Percentiles rank a stretch among this genome's conserved stretches.
phyloP scores from a whole-genome alignment of 2,113 vertebrate genomes.

The Hoplias malabaricus region DNA sequence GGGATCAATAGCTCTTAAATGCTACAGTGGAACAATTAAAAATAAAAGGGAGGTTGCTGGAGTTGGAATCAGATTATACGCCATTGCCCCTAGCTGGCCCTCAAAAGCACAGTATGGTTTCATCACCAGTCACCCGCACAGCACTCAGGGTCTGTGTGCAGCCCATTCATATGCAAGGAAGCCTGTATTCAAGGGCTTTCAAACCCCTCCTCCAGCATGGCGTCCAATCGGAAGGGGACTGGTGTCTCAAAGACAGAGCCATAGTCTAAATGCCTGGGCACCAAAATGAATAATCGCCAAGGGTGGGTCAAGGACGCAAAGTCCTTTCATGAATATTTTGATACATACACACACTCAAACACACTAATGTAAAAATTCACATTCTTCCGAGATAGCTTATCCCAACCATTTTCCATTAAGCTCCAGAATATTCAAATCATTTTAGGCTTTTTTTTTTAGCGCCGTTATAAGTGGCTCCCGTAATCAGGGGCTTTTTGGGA shows the following conservation, averaged over 20 bases:
- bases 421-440: not conserved
- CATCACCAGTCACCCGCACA: slow-evolving; percentile 71
- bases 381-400: not conserved
- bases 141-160: slow-evolving; percentile 69
- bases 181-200: slow-evolving; percentile 64
- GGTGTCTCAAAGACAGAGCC: slow-evolving; percentile 25
- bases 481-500: slow-evolving; percentile 51
- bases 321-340: not conserved
- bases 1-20: slow-evolving; percentile 99
- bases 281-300: not conserved
- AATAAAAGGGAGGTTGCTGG: slow-evolving; percentile 80
- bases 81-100: slow-evolving; percentile 74
- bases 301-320: not conserved
- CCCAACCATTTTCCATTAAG: not conserved
- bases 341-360: not conserved
- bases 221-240: slow-evolving; percentile 32
- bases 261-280: not conserved
- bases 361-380: not conserved
- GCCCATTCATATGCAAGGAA: slow-evolving; percentile 77
- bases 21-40: slow-evolving; percentile 99
- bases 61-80: slow-evolving; percentile 81
- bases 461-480: slow-evolving; percentile 29
- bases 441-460: not conserved
- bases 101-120: slow-evolving; percentile 81
- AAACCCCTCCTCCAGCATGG: slow-evolving; percentile 34